Base-by-base conservation (phyloP, 1,140 invertebrate species). In the Thereuonema tuberculata region DNA sequence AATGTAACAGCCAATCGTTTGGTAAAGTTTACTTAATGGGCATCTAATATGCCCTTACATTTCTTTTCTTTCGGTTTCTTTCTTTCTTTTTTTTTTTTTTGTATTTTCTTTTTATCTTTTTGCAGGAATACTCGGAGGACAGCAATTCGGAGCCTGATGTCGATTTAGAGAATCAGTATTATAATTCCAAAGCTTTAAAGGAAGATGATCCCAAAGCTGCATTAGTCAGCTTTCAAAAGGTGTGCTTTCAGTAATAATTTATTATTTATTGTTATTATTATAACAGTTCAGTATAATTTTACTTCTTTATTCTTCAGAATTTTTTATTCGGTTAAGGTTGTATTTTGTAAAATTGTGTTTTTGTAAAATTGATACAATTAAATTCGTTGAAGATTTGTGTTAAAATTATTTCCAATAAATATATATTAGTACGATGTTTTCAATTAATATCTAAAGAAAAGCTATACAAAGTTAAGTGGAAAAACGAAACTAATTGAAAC, bases 161-260 rank as follows among this genome's bases (percentile, higher is more conserved):
- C 26, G 95, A 98, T 77, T 77, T 99, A 64, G 97, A 99, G 75
- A 99, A 99, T 76, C 96, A 99, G 75, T 99, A 99, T 77, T 99
- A 99, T 71, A 98, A 98, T 73, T 98, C 94, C 60, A 99, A 99
- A 79, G 86, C 94, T 0, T 73, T 98, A 15, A 99, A 99, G 74
- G 94, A 98, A 76, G 94, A 98, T 77, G 89, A 96, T 71, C 96
- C 93, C 0, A 84, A 84, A 68, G 82, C 82, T 21, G 95, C 96
- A 1, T 72, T 99, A 50, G 81, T 86, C 62, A 95, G 92, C 67
- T 99, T 99, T 76, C 92, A 98, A 71, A 95, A 93, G 74, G 78
- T 81, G 50, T 60, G 56, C 47, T 29, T n/a, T n/a, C n/a, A n/a
- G n/a, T n/a, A n/a, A n/a, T n/a, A 59, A 53, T n/a, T n/a, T n/a